Base-by-base conservation (phyloP, 2,888 invertebrate genomes). In the Sturmia bella region DNA sequence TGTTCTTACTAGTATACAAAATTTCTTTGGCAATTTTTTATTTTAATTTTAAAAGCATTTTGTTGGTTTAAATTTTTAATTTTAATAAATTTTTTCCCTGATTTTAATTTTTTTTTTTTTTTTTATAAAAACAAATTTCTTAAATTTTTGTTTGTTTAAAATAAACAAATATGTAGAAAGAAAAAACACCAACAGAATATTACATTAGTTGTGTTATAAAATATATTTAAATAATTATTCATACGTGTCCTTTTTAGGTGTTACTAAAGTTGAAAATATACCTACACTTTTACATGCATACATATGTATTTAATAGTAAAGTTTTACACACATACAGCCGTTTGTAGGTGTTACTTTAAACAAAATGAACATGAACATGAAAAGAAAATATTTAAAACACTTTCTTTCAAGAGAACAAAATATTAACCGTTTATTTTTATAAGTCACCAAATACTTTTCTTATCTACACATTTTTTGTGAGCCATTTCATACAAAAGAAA, bases 161-260 rank as follows among this genome's bases (percentile, higher is more conserved):
- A 21, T 15, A 63, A 59, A 24, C 17, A 12, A 41, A 41, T 15
- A 24, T 27, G 24, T 37, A 56, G 3, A 56, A 57, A n/a, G n/a
- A n/a, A n/a, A n/a, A n/a, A 61, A 56, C 68, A 63, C 41, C 43
- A 54, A 61, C 41, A 15, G 2, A 41, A 37, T 17, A 50, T 37
- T 19, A 39, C 61, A n/a, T 52, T 54, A 39, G 54, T 41, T 45
- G 48, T 64, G 45, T 48, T n/a, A 17, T 3, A 54, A 63, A 48
- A 37, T 68, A 52, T 45, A 68, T 52, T 39, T 7, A 50, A 32
- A 48, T 57, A 78, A 45, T 63, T 59, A 45, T 41, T 57, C 41
- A 54, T 63, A 79, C 66, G 75, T 70, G 80, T 80, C 75, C 75
- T 75, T 57, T 43, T 75, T 75, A 69, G 70, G 57, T 75, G 75